phyloP scores from a whole-genome alignment of 2,113 vertebrate genomes.

The Pomatorhinus ruficollis region DNA sequence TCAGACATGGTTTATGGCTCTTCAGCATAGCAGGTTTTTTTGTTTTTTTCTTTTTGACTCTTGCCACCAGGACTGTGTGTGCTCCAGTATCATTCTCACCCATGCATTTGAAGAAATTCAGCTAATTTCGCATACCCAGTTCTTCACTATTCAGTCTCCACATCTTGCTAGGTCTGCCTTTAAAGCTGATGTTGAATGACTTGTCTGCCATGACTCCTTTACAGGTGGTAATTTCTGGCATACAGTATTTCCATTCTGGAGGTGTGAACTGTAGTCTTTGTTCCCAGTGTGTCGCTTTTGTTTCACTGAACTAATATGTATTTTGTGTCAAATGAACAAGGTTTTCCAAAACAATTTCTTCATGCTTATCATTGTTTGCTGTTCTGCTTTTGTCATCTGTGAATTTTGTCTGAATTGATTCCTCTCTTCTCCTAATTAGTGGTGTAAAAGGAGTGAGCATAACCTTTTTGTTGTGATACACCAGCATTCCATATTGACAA shows the following conservation, averaged over 20 bases:
- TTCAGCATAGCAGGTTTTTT: neutral
- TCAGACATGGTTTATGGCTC: neutral
- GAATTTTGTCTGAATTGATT: slow-evolving; percentile 14
- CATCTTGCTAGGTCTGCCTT: neutral
- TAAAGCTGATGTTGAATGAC: neutral
- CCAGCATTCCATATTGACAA: neutral
- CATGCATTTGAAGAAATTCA: neutral
- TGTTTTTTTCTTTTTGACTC: neutral
- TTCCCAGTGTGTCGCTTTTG: neutral
- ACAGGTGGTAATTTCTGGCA: neutral
- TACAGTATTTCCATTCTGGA: neutral
- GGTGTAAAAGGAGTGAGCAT: neutral
- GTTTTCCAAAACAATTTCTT: slow-evolving; percentile 5
- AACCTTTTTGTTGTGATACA: neutral
- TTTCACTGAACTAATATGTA: neutral
- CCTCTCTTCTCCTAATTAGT: neutral
- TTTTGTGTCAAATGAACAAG: neutral
- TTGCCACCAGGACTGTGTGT: neutral
- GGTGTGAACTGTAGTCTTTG: neutral
- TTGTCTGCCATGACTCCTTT: neutral
- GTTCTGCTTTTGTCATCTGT: slow-evolving; percentile 7
- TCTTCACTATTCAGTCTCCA: neutral
- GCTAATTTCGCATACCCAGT: neutral
- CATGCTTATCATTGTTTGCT: neutral
- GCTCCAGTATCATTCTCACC: neutral